Percentiles rank a stretch among this genome's conserved stretches.
These are phyloP conservation scores for Catharus ustulatus DNA, from an alignment of 2,797 vertebrate genomes.

Conservation along the genomic window DNA sequence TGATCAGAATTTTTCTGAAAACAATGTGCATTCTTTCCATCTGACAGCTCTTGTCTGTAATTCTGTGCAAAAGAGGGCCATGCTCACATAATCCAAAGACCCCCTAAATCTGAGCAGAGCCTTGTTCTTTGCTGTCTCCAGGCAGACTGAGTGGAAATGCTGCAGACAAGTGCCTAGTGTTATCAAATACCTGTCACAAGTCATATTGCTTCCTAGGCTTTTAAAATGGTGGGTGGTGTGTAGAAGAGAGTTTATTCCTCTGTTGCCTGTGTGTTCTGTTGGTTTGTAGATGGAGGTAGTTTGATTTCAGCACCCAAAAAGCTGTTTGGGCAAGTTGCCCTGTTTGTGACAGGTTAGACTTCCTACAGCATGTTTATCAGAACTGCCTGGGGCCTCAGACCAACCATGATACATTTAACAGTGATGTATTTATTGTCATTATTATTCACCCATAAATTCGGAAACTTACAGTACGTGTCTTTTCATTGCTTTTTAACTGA, in stretches of 20 bases:
- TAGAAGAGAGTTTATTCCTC: background rate
- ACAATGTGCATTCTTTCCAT: background rate
- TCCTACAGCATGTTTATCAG: background rate
- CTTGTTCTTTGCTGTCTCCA: background rate
- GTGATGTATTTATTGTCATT: slow-evolving; percentile 19
- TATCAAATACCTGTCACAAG: background rate
- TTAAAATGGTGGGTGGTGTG: background rate
- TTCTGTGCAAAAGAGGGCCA: background rate
- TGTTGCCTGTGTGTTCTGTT: background rate
- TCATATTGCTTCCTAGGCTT: background rate
- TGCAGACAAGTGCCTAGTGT: background rate
- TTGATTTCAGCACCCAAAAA: background rate
- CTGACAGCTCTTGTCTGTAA: background rate
- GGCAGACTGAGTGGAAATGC: background rate
- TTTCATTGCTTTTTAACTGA: slow-evolving; percentile 29
- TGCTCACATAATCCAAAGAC: background rate
- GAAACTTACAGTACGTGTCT: slow-evolving; percentile 12
- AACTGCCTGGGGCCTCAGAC: background rate
- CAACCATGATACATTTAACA: background rate
- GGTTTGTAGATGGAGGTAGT: background rate
- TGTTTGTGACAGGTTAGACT: background rate
- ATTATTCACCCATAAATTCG: slow-evolving; percentile 28
- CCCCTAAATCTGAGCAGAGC: background rate
- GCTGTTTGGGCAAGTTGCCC: background rate
- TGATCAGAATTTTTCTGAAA: background rate